Base-by-base conservation (phyloP, 1,140 invertebrate genomes). In the Rhopalosiphum padi region DNA sequence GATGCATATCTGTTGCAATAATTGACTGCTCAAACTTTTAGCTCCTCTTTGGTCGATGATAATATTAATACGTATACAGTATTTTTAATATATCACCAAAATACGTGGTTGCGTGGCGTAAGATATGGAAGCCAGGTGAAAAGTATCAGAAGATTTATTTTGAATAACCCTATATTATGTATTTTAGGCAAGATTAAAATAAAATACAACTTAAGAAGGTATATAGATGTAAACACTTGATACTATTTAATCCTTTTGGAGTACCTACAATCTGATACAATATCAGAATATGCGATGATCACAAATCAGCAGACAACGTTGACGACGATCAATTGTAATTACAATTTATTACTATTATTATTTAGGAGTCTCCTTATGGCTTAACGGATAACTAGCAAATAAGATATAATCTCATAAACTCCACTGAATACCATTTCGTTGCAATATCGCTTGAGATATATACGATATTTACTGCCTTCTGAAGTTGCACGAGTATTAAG, bases 321-420 rank as follows among this genome's bases (percentile, higher is more conserved):
- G 25, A 46, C 11, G 11, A 87, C 30, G 43, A 48, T 87, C n/a
- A n/a, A 87, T 87, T n/a, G 85, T 48, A 41, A 82, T 23, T 41
- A 43, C 25, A 15, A 46, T 35, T 48, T n/a, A 30, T 46, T 46
- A 51, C 35, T 51, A 87, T 35, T 48, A 87, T 87, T 87, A 22
- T 51, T 7, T 18, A 46, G 9, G n/a, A 51, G 18, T 51, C 18
- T 21, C 30, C 30, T 87, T 87, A 8, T 30, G 35, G n/a, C 87
- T 89, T 53, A 89, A 53, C n/a, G 22, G 48, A 89, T 53, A 89
- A 37, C n/a, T 23, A 37, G 23, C n/a, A 89, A 89, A 51, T 11
- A 37, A 11, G 8, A 53, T 89, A 53, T 89, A 89, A 89, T n/a
- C 48, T 89, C 87, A 22, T 89, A 23, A 89, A 89, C 53, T 53